A percentile compares a stretch with the other conserved stretches of the same genome.
Conservation (phyloP, 2,113 vertebrate species). For the Centrocercus urophasianus region DNA sequence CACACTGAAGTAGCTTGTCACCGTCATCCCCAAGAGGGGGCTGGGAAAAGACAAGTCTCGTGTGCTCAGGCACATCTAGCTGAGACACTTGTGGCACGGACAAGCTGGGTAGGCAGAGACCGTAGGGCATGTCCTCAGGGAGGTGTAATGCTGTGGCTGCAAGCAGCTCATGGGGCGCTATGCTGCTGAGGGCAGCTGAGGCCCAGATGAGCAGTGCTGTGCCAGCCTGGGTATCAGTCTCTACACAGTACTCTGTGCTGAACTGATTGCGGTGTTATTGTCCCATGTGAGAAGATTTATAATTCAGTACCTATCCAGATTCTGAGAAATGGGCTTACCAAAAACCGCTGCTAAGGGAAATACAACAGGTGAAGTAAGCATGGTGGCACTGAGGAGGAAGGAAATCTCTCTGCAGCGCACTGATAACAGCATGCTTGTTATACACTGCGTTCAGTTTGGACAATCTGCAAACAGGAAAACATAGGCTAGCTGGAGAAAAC, state of each 20-base stretch:
- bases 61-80: background rate
- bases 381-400: slow-evolving; percentile 33
- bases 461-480: slow-evolving; percentile 8
- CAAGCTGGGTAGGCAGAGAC: background rate
- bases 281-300: background rate
- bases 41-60: background rate
- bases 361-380: slow-evolving; percentile 41
- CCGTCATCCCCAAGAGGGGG: rapidly evolving
- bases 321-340: slow-evolving; percentile 16
- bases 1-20: background rate
- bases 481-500: slow-evolving; percentile 47
- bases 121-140: background rate
- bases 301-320: background rate
- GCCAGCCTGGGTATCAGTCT: background rate
- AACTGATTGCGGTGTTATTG: background rate
- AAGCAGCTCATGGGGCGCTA: background rate
- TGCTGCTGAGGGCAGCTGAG: background rate
- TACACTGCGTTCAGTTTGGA: background rate
- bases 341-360: slow-evolving; percentile 42
- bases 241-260: background rate
- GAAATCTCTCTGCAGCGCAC: slow-evolving; percentile 53
- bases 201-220: background rate
- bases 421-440: slow-evolving; percentile 49
- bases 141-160: background rate
- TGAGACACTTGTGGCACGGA: background rate